Percentiles rank a stretch among this genome's conserved stretches.
Evolutionary conservation across 2,113 vertebrate species (phyloP).

Genomic region (Bettongia penicillata): DNA sequence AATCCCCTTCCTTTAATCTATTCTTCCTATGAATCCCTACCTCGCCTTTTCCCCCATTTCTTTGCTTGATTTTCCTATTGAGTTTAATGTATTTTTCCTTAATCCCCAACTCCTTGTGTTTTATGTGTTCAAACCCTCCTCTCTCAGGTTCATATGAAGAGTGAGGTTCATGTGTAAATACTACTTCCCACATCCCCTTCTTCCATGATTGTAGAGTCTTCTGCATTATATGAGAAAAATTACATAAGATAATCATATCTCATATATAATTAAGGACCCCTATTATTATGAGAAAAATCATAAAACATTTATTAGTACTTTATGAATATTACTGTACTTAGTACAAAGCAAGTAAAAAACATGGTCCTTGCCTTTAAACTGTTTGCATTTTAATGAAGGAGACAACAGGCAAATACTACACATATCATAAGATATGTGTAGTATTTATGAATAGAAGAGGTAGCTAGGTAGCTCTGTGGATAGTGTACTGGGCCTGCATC

Average conservation of each 20-base stretch:
- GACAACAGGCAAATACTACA: not conserved
- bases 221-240: not conserved
- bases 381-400: not conserved
- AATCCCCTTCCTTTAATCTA: not conserved
- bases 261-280: not conserved
- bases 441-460: not conserved
- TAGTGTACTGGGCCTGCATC: not conserved
- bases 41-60: not conserved
- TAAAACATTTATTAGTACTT: not conserved
- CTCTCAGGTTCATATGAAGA: not conserved
- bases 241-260: not conserved
- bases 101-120: not conserved
- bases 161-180: not conserved
- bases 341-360: not conserved
- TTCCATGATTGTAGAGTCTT: not conserved
- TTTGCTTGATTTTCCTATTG: not conserved
- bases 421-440: not conserved
- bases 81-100: not conserved
- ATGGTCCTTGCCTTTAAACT: not conserved
- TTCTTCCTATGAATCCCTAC: not conserved
- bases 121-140: not conserved
- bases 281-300: not conserved
- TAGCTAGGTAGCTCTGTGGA: not conserved
- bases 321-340: not conserved
- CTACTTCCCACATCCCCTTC: not conserved